Conservation (phyloP, 1,140 invertebrate species). For the Sinella curviseta region DNA sequence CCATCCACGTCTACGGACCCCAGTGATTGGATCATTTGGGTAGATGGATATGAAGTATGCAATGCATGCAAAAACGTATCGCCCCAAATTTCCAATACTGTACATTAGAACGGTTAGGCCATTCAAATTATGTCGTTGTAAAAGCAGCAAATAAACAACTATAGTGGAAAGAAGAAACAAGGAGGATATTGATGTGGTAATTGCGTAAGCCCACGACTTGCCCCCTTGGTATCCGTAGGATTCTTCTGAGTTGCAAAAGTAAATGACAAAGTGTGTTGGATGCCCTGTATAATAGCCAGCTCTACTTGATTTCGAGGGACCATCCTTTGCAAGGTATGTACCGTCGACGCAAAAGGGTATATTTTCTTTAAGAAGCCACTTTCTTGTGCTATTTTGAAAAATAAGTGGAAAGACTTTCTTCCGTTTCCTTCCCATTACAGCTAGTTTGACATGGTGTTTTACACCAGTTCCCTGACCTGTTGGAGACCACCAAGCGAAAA, state of each 20-base stretch:
- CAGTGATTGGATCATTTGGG: neutral
- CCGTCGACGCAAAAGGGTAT: neutral
- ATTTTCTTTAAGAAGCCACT: no score
- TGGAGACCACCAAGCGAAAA: neutral
- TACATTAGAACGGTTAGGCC: neutral
- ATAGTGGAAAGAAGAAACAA: neutral
- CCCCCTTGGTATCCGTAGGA: neutral
- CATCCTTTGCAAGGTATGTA: neutral
- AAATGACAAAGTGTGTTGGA: neutral
- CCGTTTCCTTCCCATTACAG: neutral
- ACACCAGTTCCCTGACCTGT: neutral
- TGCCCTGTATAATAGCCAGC: neutral
- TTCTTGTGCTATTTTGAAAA: neutral
- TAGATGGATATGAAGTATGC: no score
- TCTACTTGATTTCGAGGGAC: no score
- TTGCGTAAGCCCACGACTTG: neutral
- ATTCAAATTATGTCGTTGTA: neutral
- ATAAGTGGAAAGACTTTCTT: neutral
- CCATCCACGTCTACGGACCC: neutral
- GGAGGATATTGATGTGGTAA: neutral
- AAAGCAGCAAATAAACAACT: neutral
- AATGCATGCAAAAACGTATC: neutral
- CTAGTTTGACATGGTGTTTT: neutral
- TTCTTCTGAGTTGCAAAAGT: neutral
- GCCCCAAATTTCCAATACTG: neutral